Base-by-base conservation (phyloP, 23 tunicate species). In the Trididemnum nubilum region DNA sequence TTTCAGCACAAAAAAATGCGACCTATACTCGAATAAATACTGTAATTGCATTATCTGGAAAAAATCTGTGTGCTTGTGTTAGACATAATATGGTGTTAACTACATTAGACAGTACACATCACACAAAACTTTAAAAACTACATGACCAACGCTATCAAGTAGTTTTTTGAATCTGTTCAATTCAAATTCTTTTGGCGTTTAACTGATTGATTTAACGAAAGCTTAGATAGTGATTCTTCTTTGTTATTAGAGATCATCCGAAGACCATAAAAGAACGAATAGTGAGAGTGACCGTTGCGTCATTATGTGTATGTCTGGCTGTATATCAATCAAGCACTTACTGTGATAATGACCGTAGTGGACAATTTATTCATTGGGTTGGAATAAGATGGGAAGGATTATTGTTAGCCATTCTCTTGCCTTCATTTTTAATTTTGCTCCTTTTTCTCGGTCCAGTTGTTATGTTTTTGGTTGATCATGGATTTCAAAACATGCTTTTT, bases 231-330 rank as follows among this genome's bases (percentile, higher is more conserved):
- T n/a, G n/a, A n/a, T n/a, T n/a, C n/a, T n/a, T n/a, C n/a, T n/a
- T n/a, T n/a, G n/a, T n/a, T n/a, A n/a, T 44, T 64, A 92, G 97
- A 79, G 97, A 92, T 64, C 91, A 92, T 77, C 97, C 91, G 0
- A 76, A 70, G 63, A 92, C 97, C 35, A 92, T 92, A 64, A 86
- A 83, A 30, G 88, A 86, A 63, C 70, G 97, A 33, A 35, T 92
- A 33, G 36, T 76, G 33, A 81, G 97, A 77, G 97, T 92, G 7
- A 67, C 82, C 2, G 30, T 92, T 33, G 73, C 90, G 0, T 82
- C 85, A 36, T 40, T 72, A 24, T 1, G 77, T 2, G 71, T 81
- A 18, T 77, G 90, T 50, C 26, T 52, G 23, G 33, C 83, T 38
- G 71, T 86, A 1, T 86, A 82, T 58, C 36, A 38, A 9, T 70